Evolutionary conservation across 2,113 vertebrate genomes (phyloP).

Genomic region (Corythornis cristatus): DNA sequence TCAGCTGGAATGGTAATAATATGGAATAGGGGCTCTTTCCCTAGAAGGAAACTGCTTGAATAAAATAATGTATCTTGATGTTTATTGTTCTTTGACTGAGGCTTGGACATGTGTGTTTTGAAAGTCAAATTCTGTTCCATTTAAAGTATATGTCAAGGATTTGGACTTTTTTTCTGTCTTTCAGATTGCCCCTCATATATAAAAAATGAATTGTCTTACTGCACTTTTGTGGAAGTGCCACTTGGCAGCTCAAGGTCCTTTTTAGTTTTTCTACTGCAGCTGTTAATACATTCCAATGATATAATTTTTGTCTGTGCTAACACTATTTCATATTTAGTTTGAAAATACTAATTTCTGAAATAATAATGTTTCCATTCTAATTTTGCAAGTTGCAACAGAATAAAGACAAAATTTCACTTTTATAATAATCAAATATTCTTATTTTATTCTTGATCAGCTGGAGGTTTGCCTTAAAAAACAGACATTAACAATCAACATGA

Average conservation of each 20-base stretch:
- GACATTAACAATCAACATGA: background rate
- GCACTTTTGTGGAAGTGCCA: background rate
- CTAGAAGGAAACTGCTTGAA: background rate
- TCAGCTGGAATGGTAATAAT: constrained; percentile 20
- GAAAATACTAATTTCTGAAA: background rate
- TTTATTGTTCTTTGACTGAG: constrained; percentile 53
- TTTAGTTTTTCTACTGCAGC: background rate
- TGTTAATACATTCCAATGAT: background rate
- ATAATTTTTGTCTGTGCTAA: background rate
- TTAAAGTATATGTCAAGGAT: constrained; percentile 7
- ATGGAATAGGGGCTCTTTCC: background rate
- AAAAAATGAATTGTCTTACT: background rate
- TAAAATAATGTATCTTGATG: background rate
- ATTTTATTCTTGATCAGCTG: background rate
- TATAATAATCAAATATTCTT: background rate
- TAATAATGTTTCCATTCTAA: background rate
- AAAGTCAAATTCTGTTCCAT: constrained; percentile 22
- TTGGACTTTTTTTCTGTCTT: background rate
- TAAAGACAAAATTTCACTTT: background rate
- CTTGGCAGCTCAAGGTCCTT: background rate
- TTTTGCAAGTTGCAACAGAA: background rate
- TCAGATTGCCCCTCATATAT: background rate
- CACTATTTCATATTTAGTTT: background rate
- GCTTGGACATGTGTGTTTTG: constrained; percentile 15
- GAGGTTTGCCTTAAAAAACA: background rate